Evolutionary conservation across 2,888 invertebrate genomes (phyloP), one percentile per base, ranked within the genome.

Genomic region (Panopea generosa): DNA sequence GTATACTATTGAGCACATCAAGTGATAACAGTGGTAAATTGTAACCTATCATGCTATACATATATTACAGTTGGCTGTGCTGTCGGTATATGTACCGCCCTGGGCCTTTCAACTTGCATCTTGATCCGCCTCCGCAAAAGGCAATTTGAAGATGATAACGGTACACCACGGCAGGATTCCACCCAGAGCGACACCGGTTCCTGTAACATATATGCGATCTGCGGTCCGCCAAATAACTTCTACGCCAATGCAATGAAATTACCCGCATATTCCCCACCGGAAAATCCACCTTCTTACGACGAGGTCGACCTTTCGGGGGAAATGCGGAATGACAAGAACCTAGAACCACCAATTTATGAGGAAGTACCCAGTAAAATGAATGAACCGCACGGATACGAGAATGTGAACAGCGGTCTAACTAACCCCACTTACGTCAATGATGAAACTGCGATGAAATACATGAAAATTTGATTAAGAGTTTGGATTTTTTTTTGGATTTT

Each of bases 241-340:
- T 62, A 67, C 33, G 61, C 40, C 22, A 67, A 67, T 29, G 62
- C 52, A 11, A 45, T 59, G 16, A 67, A 71, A 33, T 53, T 77
- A 6, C 77, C 77, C 9, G 63, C 56, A 1, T 77, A 77, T 49
- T 43, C 77, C 9, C 77, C 71, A n/a, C 67, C 71, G 16, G 26
- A 22, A n/a, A 57, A 67, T 20, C 77, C 77, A 14, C 77, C 77
- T 20, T 45, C 71, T 7, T 77, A 77, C 40, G 71, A 71, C 16
- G 67, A 77, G 40, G 38, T 71, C 6, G 45, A 43, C n/a, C 52
- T 53, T 16, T 14, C 4, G 4, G 16, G 47, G 14, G 52, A 49
- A 9, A n/a, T 29, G 56, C 11, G 18, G 27, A 20, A 14, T 16
- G 20, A 16, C 11, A 20, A 45, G 14, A n/a, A 50, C 24, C 20